Percentiles rank a stretch among this genome's conserved stretches.
Conservation (phyloP, 2,888 invertebrate genomes). For the Teleiodes luculella region DNA sequence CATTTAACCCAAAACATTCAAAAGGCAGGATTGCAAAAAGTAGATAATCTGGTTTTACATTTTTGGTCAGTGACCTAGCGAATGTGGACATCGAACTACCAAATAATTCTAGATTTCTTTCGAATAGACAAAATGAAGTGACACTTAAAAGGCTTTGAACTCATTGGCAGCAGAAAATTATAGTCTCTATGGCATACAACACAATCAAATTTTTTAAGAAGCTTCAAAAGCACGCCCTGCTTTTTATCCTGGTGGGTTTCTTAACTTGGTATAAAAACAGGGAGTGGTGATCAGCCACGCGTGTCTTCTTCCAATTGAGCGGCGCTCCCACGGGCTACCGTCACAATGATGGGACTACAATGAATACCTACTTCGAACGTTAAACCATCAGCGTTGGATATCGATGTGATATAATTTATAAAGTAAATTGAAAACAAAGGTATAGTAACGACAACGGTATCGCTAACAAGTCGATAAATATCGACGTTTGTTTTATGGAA, state of each 20-base stretch:
- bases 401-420: too few relatives aligned
- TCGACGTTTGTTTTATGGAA: too few relatives aligned
- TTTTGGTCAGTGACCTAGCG: neutral
- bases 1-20: neutral
- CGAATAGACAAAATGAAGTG: too few relatives aligned
- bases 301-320: slow-evolving; percentile 39
- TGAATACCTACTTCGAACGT: neutral
- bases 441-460: too few relatives aligned
- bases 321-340: slow-evolving; percentile 47
- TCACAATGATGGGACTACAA: slow-evolving; percentile 4
- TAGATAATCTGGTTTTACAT: neutral
- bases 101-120: neutral
- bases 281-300: slow-evolving; percentile 32
- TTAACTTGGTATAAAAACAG: slow-evolving; percentile 21
- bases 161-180: neutral
- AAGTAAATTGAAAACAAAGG: too few relatives aligned
- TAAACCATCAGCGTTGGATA: too few relatives aligned
- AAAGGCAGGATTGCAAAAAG: neutral
- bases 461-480: too few relatives aligned
- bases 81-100: neutral
- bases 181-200: neutral
- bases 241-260: neutral
- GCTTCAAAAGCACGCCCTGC: neutral
- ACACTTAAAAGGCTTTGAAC: neutral
- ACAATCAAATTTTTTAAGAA: neutral